Evolutionary conservation across 2,113 vertebrate species (phyloP).

Genomic region (Pionites leucogaster): DNA sequence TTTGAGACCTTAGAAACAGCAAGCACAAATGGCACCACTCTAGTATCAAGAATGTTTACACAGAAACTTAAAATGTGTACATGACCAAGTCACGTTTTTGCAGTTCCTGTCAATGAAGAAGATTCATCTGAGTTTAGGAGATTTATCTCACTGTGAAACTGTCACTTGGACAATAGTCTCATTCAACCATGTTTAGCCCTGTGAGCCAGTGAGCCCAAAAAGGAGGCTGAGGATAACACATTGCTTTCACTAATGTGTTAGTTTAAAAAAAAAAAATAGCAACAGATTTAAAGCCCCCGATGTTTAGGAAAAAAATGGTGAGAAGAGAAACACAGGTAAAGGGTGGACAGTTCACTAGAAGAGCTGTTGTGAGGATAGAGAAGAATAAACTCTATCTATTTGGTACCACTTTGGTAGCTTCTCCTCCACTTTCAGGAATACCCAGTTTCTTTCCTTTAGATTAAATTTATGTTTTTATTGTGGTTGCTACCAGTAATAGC

Average conservation of each 20-base stretch:
- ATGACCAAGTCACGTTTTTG: neutral
- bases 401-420: no score
- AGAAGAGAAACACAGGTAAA: neutral
- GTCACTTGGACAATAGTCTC: neutral
- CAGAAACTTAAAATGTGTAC: constrained; percentile 28
- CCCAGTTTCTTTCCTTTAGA: neutral
- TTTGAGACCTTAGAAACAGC: neutral
- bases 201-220: neutral
- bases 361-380: neutral
- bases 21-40: neutral
- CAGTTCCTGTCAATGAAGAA: constrained; percentile 5
- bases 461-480: neutral
- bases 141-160: constrained; percentile 9
- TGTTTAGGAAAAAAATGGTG: neutral
- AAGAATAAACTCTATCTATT: neutral
- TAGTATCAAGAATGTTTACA: constrained; percentile 9
- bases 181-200: neutral
- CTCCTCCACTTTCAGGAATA: neutral
- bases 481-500: neutral
- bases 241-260: neutral
- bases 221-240: neutral
- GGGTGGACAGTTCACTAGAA: neutral
- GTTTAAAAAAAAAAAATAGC: neutral
- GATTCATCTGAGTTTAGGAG: constrained; percentile 27
- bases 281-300: neutral